phyloP scores from a whole-genome alignment of 2,888 invertebrate species.

The Phymatocera aterrima region DNA sequence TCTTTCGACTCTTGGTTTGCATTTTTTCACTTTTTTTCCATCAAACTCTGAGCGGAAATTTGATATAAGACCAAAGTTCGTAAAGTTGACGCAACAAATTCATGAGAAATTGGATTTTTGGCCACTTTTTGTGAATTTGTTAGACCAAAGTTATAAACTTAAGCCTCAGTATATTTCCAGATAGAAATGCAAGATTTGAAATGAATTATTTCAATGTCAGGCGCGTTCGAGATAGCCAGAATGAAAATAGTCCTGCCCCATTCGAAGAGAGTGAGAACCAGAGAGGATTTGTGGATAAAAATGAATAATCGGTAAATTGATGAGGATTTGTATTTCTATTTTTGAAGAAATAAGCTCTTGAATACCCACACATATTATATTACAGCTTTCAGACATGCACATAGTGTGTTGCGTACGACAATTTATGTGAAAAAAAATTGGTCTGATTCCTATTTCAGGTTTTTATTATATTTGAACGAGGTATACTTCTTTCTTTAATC shows the following conservation, averaged over 20 bases:
- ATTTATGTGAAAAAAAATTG: not conserved
- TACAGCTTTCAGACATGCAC: constrained; percentile 28
- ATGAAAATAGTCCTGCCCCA: constrained; percentile 5
- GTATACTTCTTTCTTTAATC: no score
- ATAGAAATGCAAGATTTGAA: no score
- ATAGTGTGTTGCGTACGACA: not conserved
- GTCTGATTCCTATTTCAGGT: not conserved
- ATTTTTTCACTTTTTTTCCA: no score
- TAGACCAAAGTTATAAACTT: no score
- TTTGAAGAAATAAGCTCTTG: not conserved
- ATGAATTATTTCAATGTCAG: no score
- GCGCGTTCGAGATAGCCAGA: not conserved
- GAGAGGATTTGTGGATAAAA: not conserved
- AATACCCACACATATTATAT: constrained; percentile 2
- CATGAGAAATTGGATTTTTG: no score
- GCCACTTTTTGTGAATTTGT: no score
- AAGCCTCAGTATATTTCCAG: no score
- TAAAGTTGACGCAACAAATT: no score
- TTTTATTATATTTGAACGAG: not conserved
- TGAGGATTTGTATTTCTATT: not conserved
- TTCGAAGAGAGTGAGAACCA: constrained; percentile 20
- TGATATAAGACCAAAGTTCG: no score
- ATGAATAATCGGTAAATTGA: not conserved
- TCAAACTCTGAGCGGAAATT: no score
- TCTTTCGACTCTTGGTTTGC: no score